Evolutionary conservation across 1,140 invertebrate genomes (phyloP), one percentile per base, ranked within the genome.

Genomic region (Cepaea nemoralis): DNA sequence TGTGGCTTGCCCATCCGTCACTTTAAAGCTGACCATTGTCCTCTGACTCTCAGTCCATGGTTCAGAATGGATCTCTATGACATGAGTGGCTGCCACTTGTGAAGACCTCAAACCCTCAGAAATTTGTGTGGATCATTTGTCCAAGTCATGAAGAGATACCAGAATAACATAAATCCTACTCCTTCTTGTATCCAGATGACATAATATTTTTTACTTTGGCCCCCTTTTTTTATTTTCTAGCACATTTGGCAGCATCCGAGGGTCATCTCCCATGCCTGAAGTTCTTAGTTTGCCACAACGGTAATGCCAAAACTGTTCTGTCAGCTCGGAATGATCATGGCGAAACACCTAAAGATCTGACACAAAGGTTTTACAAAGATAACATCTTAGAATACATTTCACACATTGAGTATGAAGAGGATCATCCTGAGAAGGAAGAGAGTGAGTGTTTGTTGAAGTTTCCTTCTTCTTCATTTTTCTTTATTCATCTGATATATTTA

Each of bases 191-290:
- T n/a, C n/a, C n/a, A n/a, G n/a, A n/a, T n/a, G n/a, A n/a, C n/a
- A n/a, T n/a, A n/a, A n/a, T n/a, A n/a, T n/a, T n/a, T n/a, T n/a
- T n/a, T n/a, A n/a, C n/a, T n/a, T n/a, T n/a, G n/a, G n/a, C n/a
- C n/a, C n/a, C n/a, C n/a, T n/a, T n/a, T n/a, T n/a, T n/a, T n/a
- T n/a, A n/a, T n/a, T n/a, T n/a, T n/a, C n/a, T 85, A 91, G 90
- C 89, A 19, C 91, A 92, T 83, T 83, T 91, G 55, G 90, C 91
- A 37, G 91, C 91, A 14, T 86, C 87, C 81, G 91, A 92, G 81
- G 91, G 91, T 40, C 88, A 92, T 59, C 85, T 92, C n/a, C 88
- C 89, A 0, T 91, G 90, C 77, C 82, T 92, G n/a, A 92, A 92
- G 82, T 92, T 89, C 80, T 85, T 92, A 33, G 88, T 92, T n/a